Percentiles rank a stretch among this genome's conserved stretches.
Conservation (phyloP, 2,113 vertebrate genomes). For the Leptodactylus fuscus region DNA sequence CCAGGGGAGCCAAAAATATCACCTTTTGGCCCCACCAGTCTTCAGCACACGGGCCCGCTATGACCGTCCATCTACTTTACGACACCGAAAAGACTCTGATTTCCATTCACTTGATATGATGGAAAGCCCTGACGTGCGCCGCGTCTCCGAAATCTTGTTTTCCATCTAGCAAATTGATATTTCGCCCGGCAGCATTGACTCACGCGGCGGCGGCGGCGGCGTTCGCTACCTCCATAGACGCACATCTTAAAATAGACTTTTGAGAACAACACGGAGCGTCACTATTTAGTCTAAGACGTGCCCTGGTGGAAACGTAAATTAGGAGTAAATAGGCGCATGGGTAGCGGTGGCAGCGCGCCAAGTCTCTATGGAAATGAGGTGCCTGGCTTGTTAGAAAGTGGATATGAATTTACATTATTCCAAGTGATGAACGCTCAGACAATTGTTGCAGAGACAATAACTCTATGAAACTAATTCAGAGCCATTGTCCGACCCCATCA, state of each 20-base stretch:
- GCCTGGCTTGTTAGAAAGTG: conserved; percentile 3
- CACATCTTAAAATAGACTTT: background rate
- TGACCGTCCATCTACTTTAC: too few relatives aligned
- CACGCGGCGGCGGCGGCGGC: background rate
- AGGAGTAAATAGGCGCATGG: conserved; percentile 48
- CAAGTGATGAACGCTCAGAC: conserved; percentile 49
- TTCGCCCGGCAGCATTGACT: too few relatives aligned
- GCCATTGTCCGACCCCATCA: conserved; percentile 35
- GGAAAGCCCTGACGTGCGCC: too few relatives aligned
- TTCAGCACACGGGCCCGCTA: too few relatives aligned
- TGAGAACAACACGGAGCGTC: background rate
- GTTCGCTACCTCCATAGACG: background rate
- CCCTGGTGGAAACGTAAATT: conserved; percentile 41
- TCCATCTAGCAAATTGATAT: too few relatives aligned
- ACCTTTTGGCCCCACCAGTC: too few relatives aligned
- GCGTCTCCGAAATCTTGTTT: too few relatives aligned
- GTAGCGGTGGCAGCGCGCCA: conserved; percentile 21
- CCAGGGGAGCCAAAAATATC: too few relatives aligned
- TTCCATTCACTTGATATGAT: too few relatives aligned
- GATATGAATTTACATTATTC: conserved; percentile 39
- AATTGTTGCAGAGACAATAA: conserved; percentile 44
- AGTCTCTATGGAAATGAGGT: conserved; percentile 51
- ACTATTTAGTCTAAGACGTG: conserved; percentile 37
- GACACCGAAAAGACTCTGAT: too few relatives aligned
- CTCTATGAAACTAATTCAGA: conserved; percentile 16